A percentile compares a stretch with the other conserved stretches of the same genome.
Evolutionary conservation across 1,140 invertebrate species (phyloP).

Genomic region (Watersipora subatra): DNA sequence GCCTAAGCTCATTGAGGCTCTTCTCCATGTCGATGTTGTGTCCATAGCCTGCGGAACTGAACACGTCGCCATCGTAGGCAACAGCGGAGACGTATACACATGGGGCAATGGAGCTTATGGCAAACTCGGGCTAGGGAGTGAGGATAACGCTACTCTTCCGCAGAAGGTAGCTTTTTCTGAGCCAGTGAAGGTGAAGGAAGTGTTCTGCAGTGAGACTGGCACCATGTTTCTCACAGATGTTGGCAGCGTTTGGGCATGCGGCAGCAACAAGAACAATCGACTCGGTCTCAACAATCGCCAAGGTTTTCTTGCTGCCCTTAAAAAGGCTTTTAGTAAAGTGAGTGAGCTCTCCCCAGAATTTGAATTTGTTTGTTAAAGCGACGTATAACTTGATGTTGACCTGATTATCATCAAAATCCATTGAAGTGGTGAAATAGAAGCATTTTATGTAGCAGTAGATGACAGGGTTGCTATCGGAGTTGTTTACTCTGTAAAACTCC

Average conservation of each 20-base stretch:
- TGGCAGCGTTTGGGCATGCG: conserved; percentile 53
- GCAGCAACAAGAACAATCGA: conserved; percentile 55
- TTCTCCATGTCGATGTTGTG: conserved; percentile 49
- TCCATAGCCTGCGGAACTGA: conserved; percentile 51
- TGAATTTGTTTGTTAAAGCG: background rate
- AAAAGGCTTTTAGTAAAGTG: conserved; percentile 38
- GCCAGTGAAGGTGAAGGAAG: conserved; percentile 43
- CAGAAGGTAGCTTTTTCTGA: conserved; percentile 12
- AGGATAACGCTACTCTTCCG: conserved; percentile 41
- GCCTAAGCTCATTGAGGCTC: conserved; percentile 51
- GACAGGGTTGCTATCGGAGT: background rate
- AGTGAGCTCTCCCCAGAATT: background rate
- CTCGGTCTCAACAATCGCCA: conserved; percentile 49
- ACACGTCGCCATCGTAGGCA: conserved; percentile 53
- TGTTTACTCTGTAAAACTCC: background rate
- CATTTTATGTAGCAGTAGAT: background rate
- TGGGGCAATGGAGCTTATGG: conserved; percentile 56
- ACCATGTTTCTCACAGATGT: conserved; percentile 53
- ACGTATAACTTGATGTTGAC: background rate
- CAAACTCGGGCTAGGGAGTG: conserved; percentile 50
- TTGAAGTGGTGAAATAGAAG: background rate
- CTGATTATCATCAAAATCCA: background rate
- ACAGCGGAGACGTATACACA: conserved; percentile 50
- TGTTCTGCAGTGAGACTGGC: conserved; percentile 52
- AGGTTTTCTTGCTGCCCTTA: conserved; percentile 43